These are phyloP conservation scores for Siniperca undulata DNA, from an alignment of 2,797 vertebrate genomes.

Conservation along the genomic window DNA sequence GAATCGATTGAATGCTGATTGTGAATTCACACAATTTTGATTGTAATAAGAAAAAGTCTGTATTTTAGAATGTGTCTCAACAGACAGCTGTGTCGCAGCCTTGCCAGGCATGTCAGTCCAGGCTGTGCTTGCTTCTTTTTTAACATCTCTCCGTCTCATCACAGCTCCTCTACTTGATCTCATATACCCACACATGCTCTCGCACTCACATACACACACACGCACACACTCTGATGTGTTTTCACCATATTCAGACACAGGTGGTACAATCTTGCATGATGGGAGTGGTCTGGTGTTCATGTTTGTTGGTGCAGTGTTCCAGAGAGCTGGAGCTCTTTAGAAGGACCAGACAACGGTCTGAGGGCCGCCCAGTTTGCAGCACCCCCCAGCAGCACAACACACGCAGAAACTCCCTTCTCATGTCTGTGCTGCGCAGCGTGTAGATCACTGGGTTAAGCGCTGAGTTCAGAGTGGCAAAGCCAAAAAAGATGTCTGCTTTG, in stretches of 20 bases:
- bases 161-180: conserved; percentile 33
- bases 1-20: conserved; percentile 57
- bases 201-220: not conserved
- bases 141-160: conserved; percentile 34
- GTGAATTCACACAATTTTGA: conserved; percentile 68
- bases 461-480: conserved; percentile 94
- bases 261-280: conserved; percentile 92
- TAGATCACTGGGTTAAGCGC: conserved; percentile 96
- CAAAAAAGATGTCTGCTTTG: conserved; percentile 91
- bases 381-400: conserved; percentile 91
- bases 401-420: conserved; percentile 92
- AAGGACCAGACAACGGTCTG: conserved; percentile 87
- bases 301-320: conserved; percentile 89
- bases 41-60: conserved; percentile 48
- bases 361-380: conserved; percentile 75
- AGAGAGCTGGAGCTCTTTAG: conserved; percentile 92
- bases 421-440: conserved; percentile 94
- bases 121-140: conserved; percentile 30
- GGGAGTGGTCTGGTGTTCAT: conserved; percentile 87
- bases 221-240: conserved; percentile 9
- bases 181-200: conserved; percentile 6
- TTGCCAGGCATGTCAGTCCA: conserved; percentile 35
- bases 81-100: conserved; percentile 19
- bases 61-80: conserved; percentile 25
- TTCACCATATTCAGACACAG: conserved; percentile 83